Evolutionary conservation across 2,888 invertebrate species (phyloP), one percentile per base, ranked within the genome.

Genomic region (Xestia c-nigrum): DNA sequence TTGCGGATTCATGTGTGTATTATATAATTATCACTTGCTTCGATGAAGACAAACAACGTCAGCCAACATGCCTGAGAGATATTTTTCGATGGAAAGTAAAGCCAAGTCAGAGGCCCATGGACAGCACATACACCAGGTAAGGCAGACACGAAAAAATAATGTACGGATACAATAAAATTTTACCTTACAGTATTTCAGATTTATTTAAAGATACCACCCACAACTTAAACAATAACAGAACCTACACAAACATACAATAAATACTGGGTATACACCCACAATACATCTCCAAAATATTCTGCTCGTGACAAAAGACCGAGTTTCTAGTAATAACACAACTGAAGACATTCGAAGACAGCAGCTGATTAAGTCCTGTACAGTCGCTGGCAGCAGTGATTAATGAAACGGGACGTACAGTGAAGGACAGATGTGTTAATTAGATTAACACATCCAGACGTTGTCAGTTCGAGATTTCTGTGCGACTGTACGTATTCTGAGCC

Each of bases 351-450:
- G 89, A 78, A 78, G 89, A 89, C 88, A 88, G 89, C 82, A 82
- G 82, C 88, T 88, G 88, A 88, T 88, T 88, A 88, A 88, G 86
- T 83, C 85, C 81, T 87, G 87, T 87, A 89, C 87, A 86, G 85
- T 71, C 76, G 76, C 73, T 72, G 86, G 87, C 89, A 87, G 90
- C 89, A 89, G 91, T 93, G 94, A 94, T 94, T 94, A 94, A 94
- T 94, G 94, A 90, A 91, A 91, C 89, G 84, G 85, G 88, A 90
- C 87, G 88, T 87, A 90, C 83, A 85, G 76, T 88, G 89, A 89
- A 90, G 91, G 92, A 91, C 92, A 91, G 92, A 91, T 91, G 93
- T 91, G 94, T 93, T 94, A 94, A 94, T 94, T 94, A 93, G 91
- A 93, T 93, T 90, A 90, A 89, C 92, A 90, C 91, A 87, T 88